phyloP scores from a whole-genome alignment of 2,888 invertebrate species.

The Drosophila mimica region DNA sequence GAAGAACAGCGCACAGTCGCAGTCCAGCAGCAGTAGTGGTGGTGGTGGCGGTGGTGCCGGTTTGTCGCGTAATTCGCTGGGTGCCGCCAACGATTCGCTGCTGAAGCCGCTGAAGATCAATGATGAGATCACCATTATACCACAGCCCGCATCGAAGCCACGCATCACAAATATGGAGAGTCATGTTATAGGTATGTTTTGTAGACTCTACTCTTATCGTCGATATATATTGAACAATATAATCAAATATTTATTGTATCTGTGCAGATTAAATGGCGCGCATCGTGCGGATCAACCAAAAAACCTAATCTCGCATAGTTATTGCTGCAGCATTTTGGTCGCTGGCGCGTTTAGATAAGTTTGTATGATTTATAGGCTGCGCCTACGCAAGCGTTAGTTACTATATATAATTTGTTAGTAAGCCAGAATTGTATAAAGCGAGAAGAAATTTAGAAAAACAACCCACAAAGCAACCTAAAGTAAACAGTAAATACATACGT shows the following conservation, averaged over 20 bases:
- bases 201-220: background rate
- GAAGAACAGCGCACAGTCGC: slow-evolving; percentile 81
- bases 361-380: slow-evolving; percentile 50
- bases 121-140: slow-evolving; percentile 95
- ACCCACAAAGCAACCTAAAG: slow-evolving; percentile 44
- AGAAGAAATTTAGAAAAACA: slow-evolving; percentile 33
- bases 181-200: slow-evolving; percentile 84
- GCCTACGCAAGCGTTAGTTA: slow-evolving; percentile 35
- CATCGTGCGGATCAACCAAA: slow-evolving; percentile 70
- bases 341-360: slow-evolving; percentile 64
- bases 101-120: slow-evolving; percentile 94
- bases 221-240: background rate
- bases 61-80: slow-evolving; percentile 80
- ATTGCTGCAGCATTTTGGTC: slow-evolving; percentile 61
- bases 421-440: slow-evolving; percentile 69
- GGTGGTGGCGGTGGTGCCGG: slow-evolving; percentile 48
- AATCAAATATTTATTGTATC: background rate
- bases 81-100: slow-evolving; percentile 87
- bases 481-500: slow-evolving; percentile 31
- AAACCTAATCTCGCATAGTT: slow-evolving; percentile 76
- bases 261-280: slow-evolving; percentile 62
- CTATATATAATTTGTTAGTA: slow-evolving; percentile 42
- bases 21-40: slow-evolving; percentile 58
- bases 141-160: slow-evolving; percentile 89
- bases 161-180: slow-evolving; percentile 85